Conservation (phyloP, 2,113 vertebrate species). For the Paraplagusia blochii region DNA sequence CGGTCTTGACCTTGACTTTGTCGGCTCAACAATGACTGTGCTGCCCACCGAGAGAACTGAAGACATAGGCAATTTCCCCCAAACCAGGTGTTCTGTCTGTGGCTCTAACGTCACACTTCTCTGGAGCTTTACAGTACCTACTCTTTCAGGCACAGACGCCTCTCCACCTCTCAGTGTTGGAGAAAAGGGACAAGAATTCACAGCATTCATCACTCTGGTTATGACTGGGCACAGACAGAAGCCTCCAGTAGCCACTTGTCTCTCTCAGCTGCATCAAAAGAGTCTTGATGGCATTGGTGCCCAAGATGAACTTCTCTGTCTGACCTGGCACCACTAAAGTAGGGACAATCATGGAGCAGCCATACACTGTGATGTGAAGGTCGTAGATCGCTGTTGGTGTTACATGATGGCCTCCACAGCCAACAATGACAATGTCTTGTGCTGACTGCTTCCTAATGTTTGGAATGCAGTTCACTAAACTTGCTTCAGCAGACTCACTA, state of each 20-base stretch:
- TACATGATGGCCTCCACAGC: neutral
- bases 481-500: neutral
- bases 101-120: neutral
- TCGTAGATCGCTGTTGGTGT: neutral
- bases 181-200: neutral
- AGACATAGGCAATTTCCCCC: too few relatives aligned
- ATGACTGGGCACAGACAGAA: neutral
- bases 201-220: neutral
- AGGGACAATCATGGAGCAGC: too few relatives aligned
- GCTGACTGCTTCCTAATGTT: neutral
- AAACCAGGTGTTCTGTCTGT: neutral
- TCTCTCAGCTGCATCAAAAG: neutral
- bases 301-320: too few relatives aligned
- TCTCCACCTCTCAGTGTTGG: neutral
- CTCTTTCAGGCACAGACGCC: neutral
- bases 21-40: too few relatives aligned
- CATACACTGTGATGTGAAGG: too few relatives aligned
- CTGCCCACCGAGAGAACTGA: too few relatives aligned
- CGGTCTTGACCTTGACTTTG: too few relatives aligned
- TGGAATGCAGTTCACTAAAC: neutral
- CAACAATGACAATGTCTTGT: neutral
- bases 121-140: constrained; percentile 2
- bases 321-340: too few relatives aligned
- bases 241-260: neutral
- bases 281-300: neutral